A percentile compares a stretch with the other conserved stretches of the same genome.
Conservation (phyloP, 2,797 vertebrate species). For the Diplodus puntazzo region DNA sequence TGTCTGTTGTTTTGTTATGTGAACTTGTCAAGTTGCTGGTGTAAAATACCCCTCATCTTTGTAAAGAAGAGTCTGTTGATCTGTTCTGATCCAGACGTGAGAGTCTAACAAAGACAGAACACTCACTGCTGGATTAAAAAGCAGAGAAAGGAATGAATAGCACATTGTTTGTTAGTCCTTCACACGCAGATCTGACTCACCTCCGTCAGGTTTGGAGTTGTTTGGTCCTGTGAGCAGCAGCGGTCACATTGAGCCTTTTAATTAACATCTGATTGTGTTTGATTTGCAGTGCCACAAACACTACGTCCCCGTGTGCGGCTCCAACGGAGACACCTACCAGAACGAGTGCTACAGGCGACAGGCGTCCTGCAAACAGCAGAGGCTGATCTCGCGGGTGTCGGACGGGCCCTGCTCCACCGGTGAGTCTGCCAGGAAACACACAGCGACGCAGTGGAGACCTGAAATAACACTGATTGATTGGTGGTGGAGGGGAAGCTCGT, state of each 20-base stretch:
- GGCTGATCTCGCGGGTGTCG: constrained; percentile 89
- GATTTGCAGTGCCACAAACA: constrained; percentile 92
- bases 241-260: constrained; percentile 8
- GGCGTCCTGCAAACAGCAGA: constrained; percentile 95
- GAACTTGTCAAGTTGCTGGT: too few relatives aligned
- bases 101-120: too few relatives aligned
- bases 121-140: too few relatives aligned
- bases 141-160: too few relatives aligned
- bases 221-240: neutral
- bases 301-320: constrained; percentile 95
- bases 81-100: too few relatives aligned
- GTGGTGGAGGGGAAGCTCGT: neutral
- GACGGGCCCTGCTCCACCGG: constrained; percentile 92
- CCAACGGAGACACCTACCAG: constrained; percentile 97
- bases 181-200: neutral
- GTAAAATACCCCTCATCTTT: too few relatives aligned
- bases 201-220: too few relatives aligned
- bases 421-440: constrained; percentile 76
- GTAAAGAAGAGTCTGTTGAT: too few relatives aligned
- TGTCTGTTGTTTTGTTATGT: too few relatives aligned
- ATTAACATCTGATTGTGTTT: constrained; percentile 47
- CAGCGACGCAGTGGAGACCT: neutral
- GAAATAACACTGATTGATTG: neutral
- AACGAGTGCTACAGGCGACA: constrained; percentile 96
- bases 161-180: too few relatives aligned